A percentile compares a stretch with the other conserved stretches of the same genome.
Conservation (phyloP, 2,888 invertebrate genomes). For the Drosophila mimetica region DNA sequence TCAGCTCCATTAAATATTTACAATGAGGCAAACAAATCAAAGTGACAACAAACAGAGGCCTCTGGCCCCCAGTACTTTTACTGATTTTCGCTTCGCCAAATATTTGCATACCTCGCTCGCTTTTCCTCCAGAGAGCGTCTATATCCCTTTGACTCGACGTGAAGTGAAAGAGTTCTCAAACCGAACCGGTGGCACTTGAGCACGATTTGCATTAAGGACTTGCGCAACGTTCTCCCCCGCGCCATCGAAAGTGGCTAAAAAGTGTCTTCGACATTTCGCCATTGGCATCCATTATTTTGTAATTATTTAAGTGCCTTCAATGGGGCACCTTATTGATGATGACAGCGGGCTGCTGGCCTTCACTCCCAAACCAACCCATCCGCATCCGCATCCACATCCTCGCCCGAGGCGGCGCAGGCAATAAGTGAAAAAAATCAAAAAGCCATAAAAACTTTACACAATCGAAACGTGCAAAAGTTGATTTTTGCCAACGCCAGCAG, state of each 20-base stretch:
- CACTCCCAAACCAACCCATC: conserved; percentile 8
- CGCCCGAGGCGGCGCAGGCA: conserved; percentile 47
- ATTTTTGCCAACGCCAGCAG: conserved; percentile 75
- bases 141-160: conserved; percentile 42
- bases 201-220: conserved; percentile 73
- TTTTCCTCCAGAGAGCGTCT: conserved; percentile 23
- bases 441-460: conserved; percentile 82
- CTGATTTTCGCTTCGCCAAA: conserved; percentile 68
- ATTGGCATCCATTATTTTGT: conserved; percentile 73
- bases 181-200: conserved; percentile 58
- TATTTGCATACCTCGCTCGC: conserved; percentile 64
- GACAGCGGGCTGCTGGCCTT: conserved; percentile 18
- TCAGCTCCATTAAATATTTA: conserved; percentile 76
- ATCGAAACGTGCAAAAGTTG: conserved; percentile 82
- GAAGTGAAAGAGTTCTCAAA: conserved; percentile 66
- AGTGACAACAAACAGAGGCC: conserved; percentile 64
- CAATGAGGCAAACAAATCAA: conserved; percentile 70
- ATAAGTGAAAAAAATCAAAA: conserved; percentile 82
- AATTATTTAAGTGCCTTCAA: conserved; percentile 76
- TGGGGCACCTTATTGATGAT: conserved; percentile 46
- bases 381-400: conserved; percentile 1
- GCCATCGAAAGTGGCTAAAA: conserved; percentile 26
- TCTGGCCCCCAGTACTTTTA: conserved; percentile 52
- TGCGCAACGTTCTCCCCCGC: background rate
- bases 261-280: conserved; percentile 32